phyloP scores from a whole-genome alignment of 2,113 vertebrate genomes.

The Ochotona princeps region DNA sequence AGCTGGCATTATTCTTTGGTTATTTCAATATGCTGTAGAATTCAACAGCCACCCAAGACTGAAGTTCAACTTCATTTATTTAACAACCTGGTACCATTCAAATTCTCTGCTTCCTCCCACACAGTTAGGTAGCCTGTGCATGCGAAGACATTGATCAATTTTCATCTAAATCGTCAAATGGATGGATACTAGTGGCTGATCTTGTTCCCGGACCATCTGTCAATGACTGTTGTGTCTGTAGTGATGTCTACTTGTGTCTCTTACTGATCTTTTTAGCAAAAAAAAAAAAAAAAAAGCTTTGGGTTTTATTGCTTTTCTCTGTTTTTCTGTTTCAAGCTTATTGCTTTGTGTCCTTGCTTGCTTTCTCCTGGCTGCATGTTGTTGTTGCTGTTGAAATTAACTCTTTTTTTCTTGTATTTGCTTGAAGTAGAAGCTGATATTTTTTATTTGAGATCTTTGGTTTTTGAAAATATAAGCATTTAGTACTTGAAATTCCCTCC shows the following conservation, averaged over 20 bases:
- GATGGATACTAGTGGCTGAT: background rate
- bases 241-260: background rate
- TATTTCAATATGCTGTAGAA: background rate
- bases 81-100: background rate
- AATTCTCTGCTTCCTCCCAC: background rate
- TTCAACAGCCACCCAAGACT: background rate
- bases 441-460: background rate
- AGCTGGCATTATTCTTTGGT: no score
- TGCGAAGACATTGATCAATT: background rate
- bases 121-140: background rate
- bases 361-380: background rate
- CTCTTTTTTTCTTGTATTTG: background rate
- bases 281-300: constrained; percentile 2
- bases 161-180: background rate
- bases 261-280: constrained; percentile 14
- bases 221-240: background rate
- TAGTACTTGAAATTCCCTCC: background rate
- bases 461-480: background rate
- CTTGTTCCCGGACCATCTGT: background rate
- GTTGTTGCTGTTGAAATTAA: background rate
- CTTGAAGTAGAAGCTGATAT: background rate
- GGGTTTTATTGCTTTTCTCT: background rate
- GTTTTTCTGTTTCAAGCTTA: background rate
- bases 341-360: background rate
- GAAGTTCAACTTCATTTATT: background rate